phyloP scores from a whole-genome alignment of 2,888 invertebrate species.

The Cryptocephalus primarius region DNA sequence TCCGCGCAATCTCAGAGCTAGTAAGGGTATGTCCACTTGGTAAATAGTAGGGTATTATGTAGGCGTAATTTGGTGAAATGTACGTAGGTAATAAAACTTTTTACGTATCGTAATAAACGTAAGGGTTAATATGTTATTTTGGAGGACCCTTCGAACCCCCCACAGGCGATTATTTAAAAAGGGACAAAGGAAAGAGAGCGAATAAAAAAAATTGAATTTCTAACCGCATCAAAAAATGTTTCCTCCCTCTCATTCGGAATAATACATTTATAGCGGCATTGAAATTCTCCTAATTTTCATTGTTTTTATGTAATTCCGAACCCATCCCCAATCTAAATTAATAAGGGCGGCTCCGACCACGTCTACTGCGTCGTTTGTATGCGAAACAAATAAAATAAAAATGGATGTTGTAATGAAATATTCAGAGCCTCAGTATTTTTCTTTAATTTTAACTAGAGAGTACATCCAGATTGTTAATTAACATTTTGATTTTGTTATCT shows the following conservation, averaged over 20 bases:
- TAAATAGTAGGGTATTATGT: too few relatives aligned
- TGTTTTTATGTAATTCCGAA: background rate
- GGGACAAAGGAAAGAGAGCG: too few relatives aligned
- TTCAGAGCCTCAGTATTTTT: constrained; percentile 34
- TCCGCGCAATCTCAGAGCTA: too few relatives aligned
- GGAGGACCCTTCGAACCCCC: too few relatives aligned
- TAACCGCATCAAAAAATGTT: too few relatives aligned
- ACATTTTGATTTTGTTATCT: constrained; percentile 41
- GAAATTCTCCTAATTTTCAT: background rate
- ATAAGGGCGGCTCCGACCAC: background rate
- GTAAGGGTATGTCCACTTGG: too few relatives aligned
- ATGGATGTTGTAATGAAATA: constrained; percentile 28
- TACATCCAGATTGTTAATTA: constrained; percentile 38
- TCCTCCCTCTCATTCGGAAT: background rate
- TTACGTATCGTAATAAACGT: too few relatives aligned
- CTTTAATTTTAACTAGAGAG: constrained; percentile 36
- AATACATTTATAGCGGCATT: background rate
- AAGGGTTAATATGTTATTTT: too few relatives aligned
- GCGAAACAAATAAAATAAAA: constrained; percentile 23
- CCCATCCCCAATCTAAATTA: background rate
- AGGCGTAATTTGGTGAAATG: too few relatives aligned
- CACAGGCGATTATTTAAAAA: too few relatives aligned
- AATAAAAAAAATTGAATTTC: too few relatives aligned
- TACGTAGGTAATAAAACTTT: too few relatives aligned
- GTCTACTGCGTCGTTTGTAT: constrained; percentile 16